Evolutionary conservation across 2,113 vertebrate genomes (phyloP).

Genomic region (Uropsilus gracilis): DNA sequence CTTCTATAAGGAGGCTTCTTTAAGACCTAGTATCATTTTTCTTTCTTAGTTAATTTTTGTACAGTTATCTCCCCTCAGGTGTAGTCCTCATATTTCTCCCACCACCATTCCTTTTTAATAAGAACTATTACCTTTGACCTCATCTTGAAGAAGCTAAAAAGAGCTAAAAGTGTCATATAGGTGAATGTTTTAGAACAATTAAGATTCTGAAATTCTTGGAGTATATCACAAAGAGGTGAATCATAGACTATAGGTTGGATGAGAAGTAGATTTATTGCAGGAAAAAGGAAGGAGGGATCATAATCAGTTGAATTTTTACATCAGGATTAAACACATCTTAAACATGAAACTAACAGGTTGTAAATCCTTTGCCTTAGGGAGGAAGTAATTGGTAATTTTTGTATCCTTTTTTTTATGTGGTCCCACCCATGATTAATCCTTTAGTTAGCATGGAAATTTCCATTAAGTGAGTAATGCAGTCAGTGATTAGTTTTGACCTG

Average conservation of each 20-base stretch:
- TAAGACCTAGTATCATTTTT: too few species aligned
- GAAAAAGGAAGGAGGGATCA: neutral
- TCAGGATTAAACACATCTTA: neutral
- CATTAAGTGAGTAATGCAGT: neutral
- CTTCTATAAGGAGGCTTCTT: neutral
- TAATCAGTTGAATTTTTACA: neutral
- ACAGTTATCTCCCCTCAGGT: too few species aligned
- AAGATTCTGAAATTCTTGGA: neutral
- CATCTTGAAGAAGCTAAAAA: neutral
- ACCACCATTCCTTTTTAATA: neutral
- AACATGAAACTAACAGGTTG: neutral
- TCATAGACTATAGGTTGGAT: neutral
- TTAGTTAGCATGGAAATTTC: neutral
- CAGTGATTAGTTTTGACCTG: slow-evolving; percentile 2
- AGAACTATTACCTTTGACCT: neutral
- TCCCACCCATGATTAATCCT: neutral
- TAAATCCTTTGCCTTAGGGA: neutral
- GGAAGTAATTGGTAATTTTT: neutral
- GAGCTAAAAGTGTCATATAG: neutral
- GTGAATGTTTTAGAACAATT: neutral
- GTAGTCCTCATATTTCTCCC: too few species aligned
- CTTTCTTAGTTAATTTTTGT: too few species aligned
- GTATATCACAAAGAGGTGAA: neutral
- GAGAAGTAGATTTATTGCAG: neutral
- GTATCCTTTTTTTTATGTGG: neutral